These are phyloP conservation scores for Copsychus sechellarum DNA, from an alignment of 2,113 vertebrate genomes.

Conservation along the genomic window DNA sequence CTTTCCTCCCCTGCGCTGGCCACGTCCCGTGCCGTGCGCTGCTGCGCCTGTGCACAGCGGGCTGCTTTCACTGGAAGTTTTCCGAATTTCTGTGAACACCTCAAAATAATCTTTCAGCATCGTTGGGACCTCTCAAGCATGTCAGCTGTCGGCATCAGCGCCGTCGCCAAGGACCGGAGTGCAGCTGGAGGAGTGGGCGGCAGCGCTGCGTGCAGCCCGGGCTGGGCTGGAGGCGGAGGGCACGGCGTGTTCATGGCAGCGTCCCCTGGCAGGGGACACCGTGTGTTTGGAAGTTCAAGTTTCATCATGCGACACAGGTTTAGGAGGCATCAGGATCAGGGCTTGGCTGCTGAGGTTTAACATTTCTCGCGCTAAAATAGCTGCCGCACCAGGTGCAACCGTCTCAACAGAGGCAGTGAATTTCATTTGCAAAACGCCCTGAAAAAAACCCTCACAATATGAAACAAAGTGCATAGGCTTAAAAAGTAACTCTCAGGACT, in stretches of 20 bases:
- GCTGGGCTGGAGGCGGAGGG: background rate
- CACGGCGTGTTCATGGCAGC: constrained; percentile 49
- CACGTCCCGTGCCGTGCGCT: rapidly evolving
- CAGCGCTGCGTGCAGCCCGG: background rate
- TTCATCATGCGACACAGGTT: constrained; percentile 73
- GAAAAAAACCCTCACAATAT: constrained; percentile 25
- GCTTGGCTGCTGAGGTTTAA: constrained; percentile 65
- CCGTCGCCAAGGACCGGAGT: background rate
- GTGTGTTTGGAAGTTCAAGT: constrained; percentile 65
- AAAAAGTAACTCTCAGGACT: background rate
- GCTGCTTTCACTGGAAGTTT: background rate
- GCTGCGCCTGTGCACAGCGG: rapidly evolving
- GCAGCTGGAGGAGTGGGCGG: constrained; percentile 4
- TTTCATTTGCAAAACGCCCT: constrained; percentile 74
- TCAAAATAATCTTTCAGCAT: background rate
- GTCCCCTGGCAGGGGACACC: constrained; percentile 61
- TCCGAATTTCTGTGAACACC: background rate
- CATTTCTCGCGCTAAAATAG: constrained; percentile 79
- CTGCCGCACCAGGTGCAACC: constrained; percentile 75
- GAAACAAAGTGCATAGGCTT: constrained; percentile 64
- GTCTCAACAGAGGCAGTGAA: constrained; percentile 40
- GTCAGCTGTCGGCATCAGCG: background rate
- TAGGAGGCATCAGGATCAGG: constrained; percentile 52
- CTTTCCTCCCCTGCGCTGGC: background rate
- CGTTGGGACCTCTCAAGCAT: background rate